These are phyloP conservation scores for Staurois parvus DNA, from an alignment of 2,797 vertebrate species.

Conservation along the genomic window DNA sequence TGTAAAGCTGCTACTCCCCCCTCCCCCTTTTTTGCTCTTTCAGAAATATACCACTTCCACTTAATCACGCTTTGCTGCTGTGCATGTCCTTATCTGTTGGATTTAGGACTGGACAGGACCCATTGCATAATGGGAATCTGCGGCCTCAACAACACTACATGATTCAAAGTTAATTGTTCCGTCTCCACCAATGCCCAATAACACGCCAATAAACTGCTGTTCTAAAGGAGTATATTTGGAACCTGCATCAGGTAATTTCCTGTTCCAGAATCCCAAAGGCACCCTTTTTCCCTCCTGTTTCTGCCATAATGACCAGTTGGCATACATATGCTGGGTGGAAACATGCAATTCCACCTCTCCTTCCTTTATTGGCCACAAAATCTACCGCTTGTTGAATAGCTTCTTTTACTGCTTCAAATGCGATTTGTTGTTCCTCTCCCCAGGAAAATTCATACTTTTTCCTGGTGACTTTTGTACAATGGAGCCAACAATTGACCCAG, in stretches of 20 bases:
- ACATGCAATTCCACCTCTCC: no score
- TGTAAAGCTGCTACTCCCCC: not conserved
- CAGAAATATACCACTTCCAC: not conserved
- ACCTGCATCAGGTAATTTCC: no score
- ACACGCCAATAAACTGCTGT: no score
- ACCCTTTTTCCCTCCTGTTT: not conserved
- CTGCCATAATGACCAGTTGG: not conserved
- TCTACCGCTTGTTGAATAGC: constrained; percentile 4
- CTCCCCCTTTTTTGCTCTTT: not conserved
- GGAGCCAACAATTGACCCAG: no score
- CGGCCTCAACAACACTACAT: not conserved
- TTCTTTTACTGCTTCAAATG: constrained; percentile 9
- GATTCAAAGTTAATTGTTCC: not conserved
- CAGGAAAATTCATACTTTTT: no score
- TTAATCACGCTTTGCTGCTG: not conserved
- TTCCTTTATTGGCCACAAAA: not conserved
- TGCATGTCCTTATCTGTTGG: not conserved
- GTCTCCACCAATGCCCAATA: not conserved
- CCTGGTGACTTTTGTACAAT: no score
- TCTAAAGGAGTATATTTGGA: no score
- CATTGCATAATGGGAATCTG: constrained; percentile 16
- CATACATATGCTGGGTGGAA: no score
- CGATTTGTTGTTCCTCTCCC: not conserved
- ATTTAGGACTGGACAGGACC: not conserved
- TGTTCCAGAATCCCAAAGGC: no score